Evolutionary conservation across 2,888 invertebrate genomes (phyloP).

Genomic region (Tortricodes alternella): DNA sequence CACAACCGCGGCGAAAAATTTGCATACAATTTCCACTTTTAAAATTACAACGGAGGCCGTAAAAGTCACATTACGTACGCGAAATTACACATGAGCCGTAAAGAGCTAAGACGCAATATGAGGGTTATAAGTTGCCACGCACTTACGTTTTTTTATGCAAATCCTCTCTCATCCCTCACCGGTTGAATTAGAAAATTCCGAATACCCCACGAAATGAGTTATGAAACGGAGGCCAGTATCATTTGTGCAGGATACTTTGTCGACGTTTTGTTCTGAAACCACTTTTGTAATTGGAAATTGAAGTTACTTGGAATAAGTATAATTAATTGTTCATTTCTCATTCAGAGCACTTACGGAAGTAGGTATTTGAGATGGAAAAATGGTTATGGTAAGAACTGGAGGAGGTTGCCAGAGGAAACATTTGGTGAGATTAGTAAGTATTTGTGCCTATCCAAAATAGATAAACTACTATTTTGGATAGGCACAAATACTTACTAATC

Average conservation of each 20-base stretch:
- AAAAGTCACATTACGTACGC: constrained; percentile 18
- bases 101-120: constrained; percentile 17
- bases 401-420: too few species aligned
- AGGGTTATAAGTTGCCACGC: constrained; percentile 11
- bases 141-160: constrained; percentile 15
- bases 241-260: constrained; percentile 9
- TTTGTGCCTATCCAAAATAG: too few species aligned
- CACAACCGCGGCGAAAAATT: too few species aligned
- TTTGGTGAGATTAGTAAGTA: too few species aligned
- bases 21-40: constrained; percentile 21
- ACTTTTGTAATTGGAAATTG: constrained; percentile 4
- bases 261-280: background rate
- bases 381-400: too few species aligned
- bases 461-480: too few species aligned
- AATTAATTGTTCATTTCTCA: constrained; percentile 11
- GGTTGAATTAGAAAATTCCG: constrained; percentile 14
- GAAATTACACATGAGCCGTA: background rate
- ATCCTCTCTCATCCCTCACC: background rate
- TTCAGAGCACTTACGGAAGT: background rate
- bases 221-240: background rate
- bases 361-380: too few species aligned
- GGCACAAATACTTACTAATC: too few species aligned
- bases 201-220: constrained; percentile 7
- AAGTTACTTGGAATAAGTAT: background rate
- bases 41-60: constrained; percentile 13